phyloP scores from a whole-genome alignment of 2,113 vertebrate species.

The Felis chaus region DNA sequence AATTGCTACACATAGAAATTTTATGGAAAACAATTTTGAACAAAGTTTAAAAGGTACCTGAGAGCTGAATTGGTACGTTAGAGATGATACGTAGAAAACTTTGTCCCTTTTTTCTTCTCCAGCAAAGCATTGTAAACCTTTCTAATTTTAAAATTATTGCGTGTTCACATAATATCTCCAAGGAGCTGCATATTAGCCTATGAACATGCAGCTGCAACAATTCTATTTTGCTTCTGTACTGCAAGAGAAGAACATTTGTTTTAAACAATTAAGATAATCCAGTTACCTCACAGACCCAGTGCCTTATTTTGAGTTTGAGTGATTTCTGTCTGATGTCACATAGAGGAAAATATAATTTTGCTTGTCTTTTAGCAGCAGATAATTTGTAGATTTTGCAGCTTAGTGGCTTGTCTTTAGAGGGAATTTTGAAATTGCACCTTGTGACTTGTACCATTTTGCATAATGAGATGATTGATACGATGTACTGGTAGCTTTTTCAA shows the following conservation, averaged over 20 bases:
- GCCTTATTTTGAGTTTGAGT: slow-evolving; percentile 67
- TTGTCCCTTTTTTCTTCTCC: neutral
- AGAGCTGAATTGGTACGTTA: neutral
- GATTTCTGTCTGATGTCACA: slow-evolving; percentile 60
- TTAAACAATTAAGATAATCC: slow-evolving; percentile 60
- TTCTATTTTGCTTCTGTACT: slow-evolving; percentile 49
- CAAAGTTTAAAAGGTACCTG: slow-evolving; percentile 11
- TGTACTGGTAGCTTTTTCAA: slow-evolving; percentile 24
- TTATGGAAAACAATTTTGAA: slow-evolving; percentile 34
- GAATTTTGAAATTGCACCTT: slow-evolving; percentile 55
- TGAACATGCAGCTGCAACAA: neutral
- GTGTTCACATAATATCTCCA: neutral
- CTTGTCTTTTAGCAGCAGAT: slow-evolving; percentile 53
- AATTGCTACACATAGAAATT: neutral
- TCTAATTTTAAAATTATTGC: slow-evolving; percentile 12
- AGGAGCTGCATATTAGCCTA: neutral
- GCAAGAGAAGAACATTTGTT: slow-evolving; percentile 60
- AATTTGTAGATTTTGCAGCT: slow-evolving; percentile 45
- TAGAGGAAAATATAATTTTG: slow-evolving; percentile 67
- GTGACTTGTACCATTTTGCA: slow-evolving; percentile 23
- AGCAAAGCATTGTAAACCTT: neutral
- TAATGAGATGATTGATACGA: slow-evolving; percentile 16
- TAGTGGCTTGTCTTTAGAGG: slow-evolving; percentile 50
- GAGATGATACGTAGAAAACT: neutral
- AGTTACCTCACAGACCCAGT: slow-evolving; percentile 32